Evolutionary conservation across 2,797 vertebrate species (phyloP).

Genomic region (Momotus momota): DNA sequence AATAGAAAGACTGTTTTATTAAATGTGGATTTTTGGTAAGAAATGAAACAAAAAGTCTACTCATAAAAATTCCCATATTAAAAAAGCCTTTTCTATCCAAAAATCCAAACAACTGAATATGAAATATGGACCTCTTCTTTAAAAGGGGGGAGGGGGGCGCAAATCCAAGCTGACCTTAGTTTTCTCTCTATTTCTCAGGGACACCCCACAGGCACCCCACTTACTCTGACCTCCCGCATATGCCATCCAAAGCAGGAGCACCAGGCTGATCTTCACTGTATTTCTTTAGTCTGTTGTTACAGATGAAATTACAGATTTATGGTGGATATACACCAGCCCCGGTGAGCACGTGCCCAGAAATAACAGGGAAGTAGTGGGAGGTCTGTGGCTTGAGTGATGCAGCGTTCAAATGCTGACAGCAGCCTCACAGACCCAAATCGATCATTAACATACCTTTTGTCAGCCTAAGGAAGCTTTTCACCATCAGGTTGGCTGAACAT

Average conservation of each 20-base stretch:
- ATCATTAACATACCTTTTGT: neutral
- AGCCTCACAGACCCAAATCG: neutral
- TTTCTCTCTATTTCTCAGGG: neutral
- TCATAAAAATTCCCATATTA: conserved; percentile 31
- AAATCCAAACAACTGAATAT: neutral
- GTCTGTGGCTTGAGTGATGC: neutral
- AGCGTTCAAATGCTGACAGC: neutral
- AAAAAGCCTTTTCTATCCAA: neutral
- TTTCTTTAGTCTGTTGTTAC: neutral
- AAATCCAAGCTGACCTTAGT: neutral
- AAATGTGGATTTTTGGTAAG: conserved; percentile 34
- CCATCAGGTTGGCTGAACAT: neutral
- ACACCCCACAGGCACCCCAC: neutral
- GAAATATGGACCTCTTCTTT: neutral
- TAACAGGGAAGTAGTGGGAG: neutral
- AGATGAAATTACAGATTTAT: conserved; percentile 55
- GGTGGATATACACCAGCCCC: neutral
- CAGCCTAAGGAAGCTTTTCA: neutral
- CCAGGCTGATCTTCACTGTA: neutral
- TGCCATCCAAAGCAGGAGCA: neutral
- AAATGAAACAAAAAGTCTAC: conserved; percentile 28
- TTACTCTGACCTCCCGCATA: neutral
- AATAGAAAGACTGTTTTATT: conserved; percentile 51
- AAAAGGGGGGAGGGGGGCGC: neutral
- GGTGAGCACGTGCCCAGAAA: neutral